Base-by-base conservation (phyloP, 2,888 invertebrate genomes). In the Ommatoiulus sabulosus region DNA sequence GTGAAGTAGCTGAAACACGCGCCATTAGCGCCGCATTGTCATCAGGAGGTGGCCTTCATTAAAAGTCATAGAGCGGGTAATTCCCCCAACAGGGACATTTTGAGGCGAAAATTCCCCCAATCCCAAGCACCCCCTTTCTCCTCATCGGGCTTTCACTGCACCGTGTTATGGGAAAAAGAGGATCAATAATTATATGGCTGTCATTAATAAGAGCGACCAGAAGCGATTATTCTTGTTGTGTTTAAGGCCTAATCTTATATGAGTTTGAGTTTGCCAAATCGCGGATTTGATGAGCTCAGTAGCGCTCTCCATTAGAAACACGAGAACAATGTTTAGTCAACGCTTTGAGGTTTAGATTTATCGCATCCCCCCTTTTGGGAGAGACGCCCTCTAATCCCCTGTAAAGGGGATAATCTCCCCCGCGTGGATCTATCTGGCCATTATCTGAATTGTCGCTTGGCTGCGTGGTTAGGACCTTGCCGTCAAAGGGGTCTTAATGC, bases 41-140 rank as follows among this genome's bases (percentile, higher is more conserved):
- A 35, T 80, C 8, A 80, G 80, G 80, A 15, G 84, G 6, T n/a
- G 6, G 84, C 44, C 84, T 84, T 84, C 84, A 84, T 84, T 84
- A 84, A 84, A 84, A 84, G 57, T n/a, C 57, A n/a, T 57, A 12
- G 57, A 57, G 57, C 57, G 57, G n/a, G 12, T 57, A 57, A 57
- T 57, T 57, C 57, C 35, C 35, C 35, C 35, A 35, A 35, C 35
- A 35, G 35, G 35, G 35, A 35, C 35, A 35, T 35, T 35, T 35
- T 35, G 35, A 35, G 35, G 35, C 35, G 35, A 35, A 35, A 35
- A 35, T 46, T 46, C 57, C 57, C 57, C n/a, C 57, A 3, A 80
- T 80, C 80, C 80, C 80, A 80, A 24, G 15, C 46, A 84, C 84
- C 57, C 84, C 35, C 84, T 84, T 4, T 35, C 35, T 35, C 35